phyloP scores from a whole-genome alignment of 1,140 invertebrate species.

The Ips nitidus region DNA sequence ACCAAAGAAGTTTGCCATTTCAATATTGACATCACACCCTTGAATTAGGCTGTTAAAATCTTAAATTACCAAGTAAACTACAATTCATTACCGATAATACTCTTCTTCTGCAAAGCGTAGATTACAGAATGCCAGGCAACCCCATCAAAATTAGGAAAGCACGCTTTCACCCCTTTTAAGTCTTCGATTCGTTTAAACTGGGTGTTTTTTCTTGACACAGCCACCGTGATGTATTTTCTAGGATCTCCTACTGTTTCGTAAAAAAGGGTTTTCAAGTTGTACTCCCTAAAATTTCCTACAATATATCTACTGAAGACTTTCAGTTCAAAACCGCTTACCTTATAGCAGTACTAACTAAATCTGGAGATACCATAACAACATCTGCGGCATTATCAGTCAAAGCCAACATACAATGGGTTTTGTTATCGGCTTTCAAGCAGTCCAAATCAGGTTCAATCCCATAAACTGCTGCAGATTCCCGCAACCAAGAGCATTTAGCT shows the following conservation, averaged over 20 bases:
- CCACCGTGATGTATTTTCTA: constrained; percentile 65
- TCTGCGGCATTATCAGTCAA: constrained; percentile 64
- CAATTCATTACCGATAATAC: constrained; percentile 25
- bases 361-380: constrained; percentile 62
- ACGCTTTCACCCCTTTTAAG: constrained; percentile 67
- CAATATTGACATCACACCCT: constrained; percentile 53
- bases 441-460: constrained; percentile 72
- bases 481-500: constrained; percentile 74
- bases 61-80: neutral
- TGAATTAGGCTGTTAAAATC: constrained; percentile 45
- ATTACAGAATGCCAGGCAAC: constrained; percentile 66
- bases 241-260: constrained; percentile 64
- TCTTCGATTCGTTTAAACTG: constrained; percentile 61
- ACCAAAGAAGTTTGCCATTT: constrained; percentile 62
- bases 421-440: constrained; percentile 60
- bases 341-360: constrained; percentile 55
- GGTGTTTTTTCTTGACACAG: constrained; percentile 67
- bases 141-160: constrained; percentile 67
- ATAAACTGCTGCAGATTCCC: constrained; percentile 67
- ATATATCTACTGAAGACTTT: neutral
- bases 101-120: constrained; percentile 38
- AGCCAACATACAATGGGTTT: constrained; percentile 65
- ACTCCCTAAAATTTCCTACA: constrained; percentile 54
- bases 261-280: constrained; percentile 64
- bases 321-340: neutral